Evolutionary conservation across 2,797 vertebrate species (phyloP), one percentile per base, ranked within the genome.

Genomic region (Pyrocephalus nanus): DNA sequence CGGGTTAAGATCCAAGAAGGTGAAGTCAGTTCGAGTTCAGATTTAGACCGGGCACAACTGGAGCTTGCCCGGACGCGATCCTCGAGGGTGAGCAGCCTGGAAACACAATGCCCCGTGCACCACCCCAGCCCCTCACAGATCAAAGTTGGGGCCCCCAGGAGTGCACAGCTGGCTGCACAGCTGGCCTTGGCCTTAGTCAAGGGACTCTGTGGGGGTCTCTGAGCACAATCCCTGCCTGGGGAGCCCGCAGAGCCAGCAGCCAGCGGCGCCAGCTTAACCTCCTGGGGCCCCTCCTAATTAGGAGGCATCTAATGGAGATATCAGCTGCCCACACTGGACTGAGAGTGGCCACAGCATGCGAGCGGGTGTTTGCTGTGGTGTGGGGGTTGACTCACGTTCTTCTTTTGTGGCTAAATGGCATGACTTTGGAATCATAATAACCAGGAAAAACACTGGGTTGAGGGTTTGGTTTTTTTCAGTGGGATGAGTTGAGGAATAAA

Each of bases 31-130:
- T 76, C 50, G 55, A 81, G 70, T 20, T 51, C 22, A 55, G 65
- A 29, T 81, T 95, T 81, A 81, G 51, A 71, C 22, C 11, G 1
- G 57, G 47, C 10, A 5, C 47, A 47, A 27, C 25, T 0, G 0
- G 11, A 55, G 42, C 42, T 51, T 47, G 60, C 40, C 60, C 1
- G 0, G 42, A 43, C 0, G 0, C 1, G 0, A 16, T 12, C 42
- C 60, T 17, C 1, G 1, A 6, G 1, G n/a, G 29, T 0, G 1
- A 85, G 29, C 21, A 30, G 75, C 7, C 16, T 36, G 78, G 8
- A 43, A 32, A 17, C 2, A 2, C 48, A 34, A 5, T 0, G 0
- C 48, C 45, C 40, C 6, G 1, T 6, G 19, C 5, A 3, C 45
- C 5, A 3, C 45, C 54, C 55, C 12, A 0, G 17, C 27, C 15